A percentile compares a stretch with the other conserved stretches of the same genome.
These are phyloP conservation scores for Sepioteuthis lessoniana DNA, from an alignment of 2,888 invertebrate species.

Conservation along the genomic window DNA sequence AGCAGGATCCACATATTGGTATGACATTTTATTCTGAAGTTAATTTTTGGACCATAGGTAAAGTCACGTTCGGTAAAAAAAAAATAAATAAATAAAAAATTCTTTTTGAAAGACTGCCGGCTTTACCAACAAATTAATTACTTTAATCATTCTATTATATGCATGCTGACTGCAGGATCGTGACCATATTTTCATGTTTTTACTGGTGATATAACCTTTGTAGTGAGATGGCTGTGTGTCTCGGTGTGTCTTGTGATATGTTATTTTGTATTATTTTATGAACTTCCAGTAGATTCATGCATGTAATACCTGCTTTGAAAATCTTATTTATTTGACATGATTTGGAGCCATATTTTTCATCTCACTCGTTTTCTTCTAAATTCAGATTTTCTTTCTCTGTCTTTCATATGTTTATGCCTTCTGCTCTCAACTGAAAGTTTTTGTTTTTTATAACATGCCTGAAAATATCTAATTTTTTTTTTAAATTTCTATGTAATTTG, in stretches of 20 bases:
- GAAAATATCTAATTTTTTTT: too few relatives aligned
- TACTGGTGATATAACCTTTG: not conserved
- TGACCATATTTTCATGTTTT: not conserved
- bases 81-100: not conserved
- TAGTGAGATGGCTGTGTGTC: not conserved
- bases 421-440: too few relatives aligned
- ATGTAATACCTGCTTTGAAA: too few relatives aligned
- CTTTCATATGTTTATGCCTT: too few relatives aligned
- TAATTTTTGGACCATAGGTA: not conserved
- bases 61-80: not conserved
- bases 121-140: not conserved
- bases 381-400: too few relatives aligned
- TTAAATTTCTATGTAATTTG: too few relatives aligned
- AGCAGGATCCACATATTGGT: not conserved
- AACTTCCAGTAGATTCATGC: too few relatives aligned
- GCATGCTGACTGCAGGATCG: not conserved
- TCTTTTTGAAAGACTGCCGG: not conserved
- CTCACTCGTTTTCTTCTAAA: too few relatives aligned
- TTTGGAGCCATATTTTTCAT: too few relatives aligned
- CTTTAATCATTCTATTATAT: not conserved
- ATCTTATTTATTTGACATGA: too few relatives aligned
- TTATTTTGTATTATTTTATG: too few relatives aligned
- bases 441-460: too few relatives aligned
- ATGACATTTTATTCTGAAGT: not conserved
- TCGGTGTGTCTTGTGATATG: not conserved